Evolutionary conservation across 2,797 vertebrate species (phyloP).

Genomic region (Kryptopterus vitreolus): DNA sequence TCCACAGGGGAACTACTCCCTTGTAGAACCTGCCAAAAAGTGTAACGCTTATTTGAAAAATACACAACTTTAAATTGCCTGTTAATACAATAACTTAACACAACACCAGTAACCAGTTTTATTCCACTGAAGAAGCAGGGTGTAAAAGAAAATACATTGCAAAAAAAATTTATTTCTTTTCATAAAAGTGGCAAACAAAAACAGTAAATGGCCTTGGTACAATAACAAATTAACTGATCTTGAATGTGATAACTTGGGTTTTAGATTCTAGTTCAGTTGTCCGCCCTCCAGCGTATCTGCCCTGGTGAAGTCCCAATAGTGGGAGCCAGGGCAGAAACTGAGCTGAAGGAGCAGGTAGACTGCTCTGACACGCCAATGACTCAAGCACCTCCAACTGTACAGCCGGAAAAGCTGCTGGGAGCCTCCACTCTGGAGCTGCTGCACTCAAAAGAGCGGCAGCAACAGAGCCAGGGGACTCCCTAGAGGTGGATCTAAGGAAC

Average conservation of each 20-base stretch:
- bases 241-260: background rate
- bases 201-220: background rate
- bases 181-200: background rate
- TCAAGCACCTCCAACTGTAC: constrained; percentile 85
- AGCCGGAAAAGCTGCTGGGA: constrained; percentile 82
- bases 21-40: constrained; percentile 87
- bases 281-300: constrained; percentile 76
- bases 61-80: background rate
- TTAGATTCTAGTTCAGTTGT: constrained; percentile 60
- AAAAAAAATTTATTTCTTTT: too few relatives aligned
- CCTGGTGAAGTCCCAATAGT: constrained; percentile 66
- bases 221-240: background rate
- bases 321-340: constrained; percentile 73
- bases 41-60: too few relatives aligned
- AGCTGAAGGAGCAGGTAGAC: constrained; percentile 79
- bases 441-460: constrained; percentile 69
- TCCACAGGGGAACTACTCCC: constrained; percentile 95
- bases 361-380: constrained; percentile 90
- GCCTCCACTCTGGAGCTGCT: constrained; percentile 72
- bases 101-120: background rate
- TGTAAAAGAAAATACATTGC: too few relatives aligned
- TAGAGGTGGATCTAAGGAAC: constrained; percentile 91
- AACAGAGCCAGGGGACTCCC: constrained; percentile 73
- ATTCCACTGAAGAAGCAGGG: background rate
- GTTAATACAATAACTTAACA: background rate